Evolutionary conservation across 2,888 invertebrate species (phyloP).

Genomic region (Hanleya hanleyi): DNA sequence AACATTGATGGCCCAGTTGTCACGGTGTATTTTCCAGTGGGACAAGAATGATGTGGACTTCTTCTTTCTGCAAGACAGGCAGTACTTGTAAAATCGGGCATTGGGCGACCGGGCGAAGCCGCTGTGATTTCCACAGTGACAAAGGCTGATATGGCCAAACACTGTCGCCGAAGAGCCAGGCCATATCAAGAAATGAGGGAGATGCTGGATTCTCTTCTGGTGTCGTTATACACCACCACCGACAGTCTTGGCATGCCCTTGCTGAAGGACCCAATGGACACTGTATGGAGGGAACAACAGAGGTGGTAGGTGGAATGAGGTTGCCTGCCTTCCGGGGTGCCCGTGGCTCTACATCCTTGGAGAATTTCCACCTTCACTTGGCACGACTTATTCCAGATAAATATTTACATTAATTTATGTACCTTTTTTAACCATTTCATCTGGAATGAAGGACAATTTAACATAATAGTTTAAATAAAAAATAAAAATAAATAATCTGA

Average conservation of each 20-base stretch:
- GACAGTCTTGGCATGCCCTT: conserved; percentile 38
- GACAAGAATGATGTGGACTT: no score
- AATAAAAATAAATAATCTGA: no score
- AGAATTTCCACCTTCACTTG: conserved; percentile 46
- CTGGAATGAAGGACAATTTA: no score
- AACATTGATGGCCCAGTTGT: no score
- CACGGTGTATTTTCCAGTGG: no score
- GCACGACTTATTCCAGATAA: background rate
- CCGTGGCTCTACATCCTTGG: conserved; percentile 48
- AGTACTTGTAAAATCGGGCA: conserved; percentile 24
- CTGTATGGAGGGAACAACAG: conserved; percentile 23
- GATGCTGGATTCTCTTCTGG: conserved; percentile 18
- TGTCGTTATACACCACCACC: conserved; percentile 4
- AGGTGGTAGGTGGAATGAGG: conserved; percentile 38
- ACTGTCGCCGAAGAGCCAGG: conserved; percentile 37
- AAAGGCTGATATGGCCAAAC: conserved; percentile 32
- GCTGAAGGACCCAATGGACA: conserved; percentile 23
- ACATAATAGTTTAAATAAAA: no score
- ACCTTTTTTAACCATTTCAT: no score
- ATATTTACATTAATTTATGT: no score
- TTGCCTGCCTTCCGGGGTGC: conserved; percentile 46
- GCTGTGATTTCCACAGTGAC: conserved; percentile 30
- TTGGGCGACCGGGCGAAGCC: conserved; percentile 21
- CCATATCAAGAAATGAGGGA: no score
- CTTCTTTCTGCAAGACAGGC: conserved; percentile 46